Evolutionary conservation across 2,113 vertebrate species (phyloP), one percentile per base, ranked within the genome.

Genomic region (Channa argus): DNA sequence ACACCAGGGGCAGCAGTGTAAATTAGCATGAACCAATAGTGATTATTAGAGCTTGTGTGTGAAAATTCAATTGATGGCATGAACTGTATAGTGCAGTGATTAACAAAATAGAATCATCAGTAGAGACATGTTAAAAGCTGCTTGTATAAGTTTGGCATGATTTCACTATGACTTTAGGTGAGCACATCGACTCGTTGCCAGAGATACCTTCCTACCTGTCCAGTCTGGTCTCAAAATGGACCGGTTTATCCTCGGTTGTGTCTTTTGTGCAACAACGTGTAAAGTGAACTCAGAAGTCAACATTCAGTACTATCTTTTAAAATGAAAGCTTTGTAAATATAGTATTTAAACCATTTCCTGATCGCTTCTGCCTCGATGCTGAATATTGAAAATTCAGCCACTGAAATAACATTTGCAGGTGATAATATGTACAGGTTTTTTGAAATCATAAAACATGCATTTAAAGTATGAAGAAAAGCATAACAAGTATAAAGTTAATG

Each of bases 91-190:
- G 24, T 24, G 24, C 24, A 24, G 24, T 24, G 24, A 24, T 1
- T 41, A 24, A 41, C 11, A 14, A 67, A 60, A 71, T 46, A 44
- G 39, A 15, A 36, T 63, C 4, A 9, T 36, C 52, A 49, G 24
- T 46, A 66, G 9, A 63, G 43, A 61, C 24, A 75, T 51, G 52
- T 70, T 50, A n/a, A 66, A 81, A 77, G 70, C 8, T 41, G 61
- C 70, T 71, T 62, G 8, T 50, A 63, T 61, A 15, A 65, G 36
- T 80, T 41, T 78, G 63, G 52, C 55, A 60, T 69, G n/a, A 77
- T 73, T 81, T 75, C 77, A 75, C 41, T 76, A 63, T 85, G 82
- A 85, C 85, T 89, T 89, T 88, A 74, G 84, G 74, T 67, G 67
- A 84, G 82, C 60, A 73, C 47, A 59, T 8, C 2, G 4, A 51